Evolutionary conservation across 2,888 invertebrate genomes (phyloP), one percentile per base, ranked within the genome.

Genomic region (Notocelia uddmanniana): DNA sequence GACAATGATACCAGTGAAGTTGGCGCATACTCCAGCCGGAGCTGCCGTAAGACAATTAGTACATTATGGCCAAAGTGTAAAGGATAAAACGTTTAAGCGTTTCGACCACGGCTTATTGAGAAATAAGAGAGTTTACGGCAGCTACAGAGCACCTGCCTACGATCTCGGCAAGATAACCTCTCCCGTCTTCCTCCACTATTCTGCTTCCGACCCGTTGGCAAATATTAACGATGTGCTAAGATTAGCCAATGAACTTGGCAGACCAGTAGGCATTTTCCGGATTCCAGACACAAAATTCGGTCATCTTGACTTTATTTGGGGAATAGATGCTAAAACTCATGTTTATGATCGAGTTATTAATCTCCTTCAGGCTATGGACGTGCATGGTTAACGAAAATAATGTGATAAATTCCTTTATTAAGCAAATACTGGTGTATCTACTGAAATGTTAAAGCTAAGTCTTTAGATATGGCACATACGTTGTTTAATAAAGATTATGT

Each of bases 291-390:
- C 88, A 1, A 86, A 87, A 5, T 97, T 96, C 80, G 96, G 95
- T 81, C 97, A 97, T 82, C 81, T 96, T 74, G 97, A 97, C 81
- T 97, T 96, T 81, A 87, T 96, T 76, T 96, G 95, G 95, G 96
- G 95, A 15, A 94, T 94, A n/a, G 93, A 96, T 81, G 95, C 95
- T 0, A 94, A 91, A 69, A 88, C 90, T 5, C 81, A 96, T 68
- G 81, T 96, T 0, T 96, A 95, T 79, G 87, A 95, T 67, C 91
- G 94, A 75, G 85, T 96, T 45, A 84, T 95, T 21, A 89, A 90
- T 69, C 86, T 95, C 21, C 94, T 96, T 84, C 89, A 74, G 68
- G 67, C 85, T 10, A 87, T 89, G 85, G 87, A 90, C 15, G 71
- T 73, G n/a, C 76, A 82, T 74, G 58, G 58, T 19, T 19, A 23